Percentiles rank a stretch among this genome's conserved stretches.
Conservation (phyloP, 2,113 vertebrate species). For the Tachysurus vachellii region DNA sequence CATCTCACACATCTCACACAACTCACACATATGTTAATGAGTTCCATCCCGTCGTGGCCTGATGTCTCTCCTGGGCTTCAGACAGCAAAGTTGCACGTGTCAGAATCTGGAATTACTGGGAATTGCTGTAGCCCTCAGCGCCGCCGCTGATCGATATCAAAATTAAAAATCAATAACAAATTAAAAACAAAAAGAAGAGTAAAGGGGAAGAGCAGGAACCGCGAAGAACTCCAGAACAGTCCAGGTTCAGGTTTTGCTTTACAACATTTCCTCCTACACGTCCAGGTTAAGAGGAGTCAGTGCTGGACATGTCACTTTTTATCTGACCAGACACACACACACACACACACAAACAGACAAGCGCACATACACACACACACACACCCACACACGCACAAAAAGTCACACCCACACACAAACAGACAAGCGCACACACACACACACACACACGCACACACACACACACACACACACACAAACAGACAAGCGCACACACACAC, state of each 20-base stretch:
- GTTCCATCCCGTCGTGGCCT: not conserved
- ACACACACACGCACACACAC: not conserved
- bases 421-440: not conserved
- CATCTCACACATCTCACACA: too few relatives aligned
- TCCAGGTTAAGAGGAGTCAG: constrained; percentile 28
- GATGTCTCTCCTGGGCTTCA: not conserved
- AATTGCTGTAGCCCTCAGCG: not conserved
- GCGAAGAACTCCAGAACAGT: not conserved
- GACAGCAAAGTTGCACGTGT: not conserved
- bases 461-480: too few relatives aligned
- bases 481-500: too few relatives aligned
- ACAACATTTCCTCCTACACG: constrained; percentile 30
- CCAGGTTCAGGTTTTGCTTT: constrained; percentile 10
- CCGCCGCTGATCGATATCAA: not conserved
- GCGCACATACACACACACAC: constrained; percentile 7
- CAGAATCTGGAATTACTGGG: not conserved
- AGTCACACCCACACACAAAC: too few relatives aligned
- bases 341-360: not conserved
- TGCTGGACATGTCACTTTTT: constrained; percentile 18
- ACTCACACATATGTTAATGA: too few relatives aligned
- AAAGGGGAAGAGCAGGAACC: not conserved
- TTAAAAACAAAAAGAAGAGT: not conserved
- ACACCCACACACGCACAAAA: not conserved
- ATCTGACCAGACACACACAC: constrained; percentile 34
- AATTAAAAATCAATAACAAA: constrained; percentile 28